Evolutionary conservation across 2,888 invertebrate species (phyloP).

Genomic region (Pterobdella sp.): DNA sequence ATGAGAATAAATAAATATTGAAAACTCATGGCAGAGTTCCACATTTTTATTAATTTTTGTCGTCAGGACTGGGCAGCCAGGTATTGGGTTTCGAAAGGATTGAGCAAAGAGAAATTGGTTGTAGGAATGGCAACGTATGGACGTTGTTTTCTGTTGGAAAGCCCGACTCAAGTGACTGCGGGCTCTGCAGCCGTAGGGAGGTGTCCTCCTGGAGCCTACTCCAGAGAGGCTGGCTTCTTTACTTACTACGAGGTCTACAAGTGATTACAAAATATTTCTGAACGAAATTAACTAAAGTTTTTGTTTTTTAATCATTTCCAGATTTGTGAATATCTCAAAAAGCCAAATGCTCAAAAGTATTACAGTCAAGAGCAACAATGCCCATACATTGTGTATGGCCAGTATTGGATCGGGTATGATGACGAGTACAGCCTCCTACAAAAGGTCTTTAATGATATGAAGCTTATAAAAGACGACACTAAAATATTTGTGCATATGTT

Average conservation of each 20-base stretch:
- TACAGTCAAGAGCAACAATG: slow-evolving; percentile 1
- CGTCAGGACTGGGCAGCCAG: slow-evolving; percentile 17
- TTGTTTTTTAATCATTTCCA: slow-evolving; percentile 3
- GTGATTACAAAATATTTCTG: no score
- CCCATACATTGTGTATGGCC: slow-evolving; percentile 11
- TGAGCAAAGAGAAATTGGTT: slow-evolving; percentile 1
- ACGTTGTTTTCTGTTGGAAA: slow-evolving; percentile 8
- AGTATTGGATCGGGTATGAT: slow-evolving; percentile 14
- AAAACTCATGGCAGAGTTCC: neutral
- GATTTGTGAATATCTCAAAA: slow-evolving; percentile 3
- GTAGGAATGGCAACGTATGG: slow-evolving; percentile 15
- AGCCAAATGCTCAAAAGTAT: neutral
- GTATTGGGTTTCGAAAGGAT: slow-evolving; percentile 1
- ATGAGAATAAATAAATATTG: no score
- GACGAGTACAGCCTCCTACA: slow-evolving; percentile 9
- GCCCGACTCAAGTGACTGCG: neutral
- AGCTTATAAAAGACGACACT: no score
- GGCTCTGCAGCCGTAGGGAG: slow-evolving; percentile 9
- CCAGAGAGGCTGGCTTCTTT: neutral
- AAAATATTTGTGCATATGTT: no score
- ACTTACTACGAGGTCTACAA: slow-evolving; percentile 2
- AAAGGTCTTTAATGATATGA: slow-evolving; percentile 17
- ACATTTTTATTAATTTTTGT: neutral
- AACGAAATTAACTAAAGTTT: neutral
- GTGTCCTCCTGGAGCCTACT: slow-evolving; percentile 4